Evolutionary conservation across 2,888 invertebrate species (phyloP), one percentile per base, ranked within the genome.

Genomic region (Drosophila prostipennis): DNA sequence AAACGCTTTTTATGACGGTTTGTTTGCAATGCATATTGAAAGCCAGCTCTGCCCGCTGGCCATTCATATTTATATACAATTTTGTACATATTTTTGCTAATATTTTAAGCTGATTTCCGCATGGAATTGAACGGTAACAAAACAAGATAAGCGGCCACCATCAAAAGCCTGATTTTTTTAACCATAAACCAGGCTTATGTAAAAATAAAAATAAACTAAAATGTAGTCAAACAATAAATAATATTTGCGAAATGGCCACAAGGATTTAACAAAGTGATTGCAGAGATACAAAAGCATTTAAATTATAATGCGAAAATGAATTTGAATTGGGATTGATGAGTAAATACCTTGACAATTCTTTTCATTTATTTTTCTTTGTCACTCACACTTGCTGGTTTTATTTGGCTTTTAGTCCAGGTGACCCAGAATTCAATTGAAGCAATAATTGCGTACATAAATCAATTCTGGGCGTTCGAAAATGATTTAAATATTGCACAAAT

Each of bases 91-190:
- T 63, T 69, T 78, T 60, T 72, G 67, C 48, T 71, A 78, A 86
- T 74, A 69, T 74, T 86, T 76, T 86, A 82, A 82, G 84, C 81
- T 80, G 80, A 80, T 80, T 86, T 78, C 81, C 80, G 70, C 61
- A 43, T 80, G 72, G 74, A 78, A 74, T 80, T 76, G 64, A 60
- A 74, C 57, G 69, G 76, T 74, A 76, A 61, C 59, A 59, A 59
- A 78, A 72, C 49, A 74, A 73, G 72, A 83, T 80, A 80, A 74
- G 60, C 76, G 46, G 40, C 40, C 39, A 40, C 45, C 40, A 26
- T 23, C 61, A 55, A 46, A 61, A 32, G 39, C 69, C 43, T n/a
- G 32, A n/a, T 23, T 42, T 53, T 54, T 58, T 42, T 13, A 26
- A 42, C 67, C 52, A 65, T 53, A 67, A 54, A 48, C 40, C 36